Percentiles rank a stretch among this genome's conserved stretches.
These are phyloP conservation scores for Drosophila emarginata DNA, from an alignment of 2,888 invertebrate genomes.

Conservation along the genomic window DNA sequence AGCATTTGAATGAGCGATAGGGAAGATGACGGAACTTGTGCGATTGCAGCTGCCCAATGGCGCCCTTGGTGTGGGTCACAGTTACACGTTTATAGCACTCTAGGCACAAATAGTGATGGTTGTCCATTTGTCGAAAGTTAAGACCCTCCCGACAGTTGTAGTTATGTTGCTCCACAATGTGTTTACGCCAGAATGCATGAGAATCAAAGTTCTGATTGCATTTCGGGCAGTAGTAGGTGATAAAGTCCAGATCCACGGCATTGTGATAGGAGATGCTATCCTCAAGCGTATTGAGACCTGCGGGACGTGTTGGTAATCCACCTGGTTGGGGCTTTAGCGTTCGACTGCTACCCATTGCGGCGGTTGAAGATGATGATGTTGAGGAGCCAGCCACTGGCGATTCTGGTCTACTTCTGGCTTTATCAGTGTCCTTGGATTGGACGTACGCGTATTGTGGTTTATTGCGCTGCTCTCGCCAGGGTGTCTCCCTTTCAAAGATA, in stretches of 20 bases:
- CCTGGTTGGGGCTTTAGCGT: constrained; percentile 48
- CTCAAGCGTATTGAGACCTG: constrained; percentile 75
- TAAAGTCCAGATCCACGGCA: constrained; percentile 78
- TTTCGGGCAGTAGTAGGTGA: constrained; percentile 76
- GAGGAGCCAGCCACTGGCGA: background rate
- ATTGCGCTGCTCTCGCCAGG: constrained; percentile 40
- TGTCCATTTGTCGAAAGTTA: constrained; percentile 78
- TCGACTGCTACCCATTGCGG: constrained; percentile 30
- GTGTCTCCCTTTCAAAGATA: constrained; percentile 58
- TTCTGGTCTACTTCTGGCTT: constrained; percentile 18
- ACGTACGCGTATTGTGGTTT: constrained; percentile 40
- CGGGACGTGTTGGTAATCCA: constrained; percentile 55
- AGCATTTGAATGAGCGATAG: constrained; percentile 77
- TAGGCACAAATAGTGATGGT: constrained; percentile 77
- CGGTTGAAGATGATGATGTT: constrained; percentile 27
- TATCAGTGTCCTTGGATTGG: constrained; percentile 29
- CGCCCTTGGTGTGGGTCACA: constrained; percentile 79
- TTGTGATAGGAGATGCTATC: constrained; percentile 78
- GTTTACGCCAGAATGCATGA: constrained; percentile 79
- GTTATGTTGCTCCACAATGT: constrained; percentile 79
- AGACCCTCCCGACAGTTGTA: constrained; percentile 74
- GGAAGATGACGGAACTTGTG: constrained; percentile 79
- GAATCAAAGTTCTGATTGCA: constrained; percentile 77
- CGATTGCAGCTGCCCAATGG: constrained; percentile 78
- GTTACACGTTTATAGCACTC: constrained; percentile 80